These are phyloP conservation scores for Cyphotilapia sp. DNA, from an alignment of 2,113 vertebrate species.

Conservation along the genomic window DNA sequence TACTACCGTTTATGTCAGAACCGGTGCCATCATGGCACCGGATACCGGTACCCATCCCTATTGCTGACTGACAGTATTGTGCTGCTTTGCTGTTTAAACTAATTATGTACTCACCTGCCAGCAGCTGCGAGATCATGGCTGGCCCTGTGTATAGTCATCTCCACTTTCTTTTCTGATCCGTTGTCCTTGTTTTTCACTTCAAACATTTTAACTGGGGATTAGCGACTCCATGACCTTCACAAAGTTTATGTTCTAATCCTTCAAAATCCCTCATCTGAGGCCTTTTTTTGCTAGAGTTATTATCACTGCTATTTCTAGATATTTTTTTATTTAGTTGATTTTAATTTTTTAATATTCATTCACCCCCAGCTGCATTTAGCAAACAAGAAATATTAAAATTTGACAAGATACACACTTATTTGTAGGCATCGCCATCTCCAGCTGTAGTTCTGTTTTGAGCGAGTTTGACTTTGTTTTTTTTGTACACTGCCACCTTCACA, in stretches of 20 bases:
- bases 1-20: too few relatives aligned
- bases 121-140: not conserved
- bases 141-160: not conserved
- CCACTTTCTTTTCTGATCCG: not conserved
- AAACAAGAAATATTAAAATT: not conserved
- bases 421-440: not conserved
- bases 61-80: not conserved
- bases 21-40: too few relatives aligned
- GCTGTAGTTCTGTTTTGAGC: not conserved
- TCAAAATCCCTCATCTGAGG: not conserved
- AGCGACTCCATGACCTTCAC: not conserved
- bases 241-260: not conserved
- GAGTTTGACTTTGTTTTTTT: slow-evolving; percentile 2
- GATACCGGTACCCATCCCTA: too few relatives aligned
- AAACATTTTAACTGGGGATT: not conserved
- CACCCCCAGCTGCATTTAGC: not conserved
- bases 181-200: not conserved
- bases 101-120: not conserved
- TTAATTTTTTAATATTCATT: not conserved
- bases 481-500: not conserved
- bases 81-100: not conserved
- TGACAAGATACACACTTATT: not conserved
- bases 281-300: not conserved
- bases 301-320: not conserved
- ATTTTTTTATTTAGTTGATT: not conserved